Evolutionary conservation across 2,797 vertebrate genomes (phyloP), one percentile per base, ranked within the genome.

Genomic region (Helostoma temminkii): DNA sequence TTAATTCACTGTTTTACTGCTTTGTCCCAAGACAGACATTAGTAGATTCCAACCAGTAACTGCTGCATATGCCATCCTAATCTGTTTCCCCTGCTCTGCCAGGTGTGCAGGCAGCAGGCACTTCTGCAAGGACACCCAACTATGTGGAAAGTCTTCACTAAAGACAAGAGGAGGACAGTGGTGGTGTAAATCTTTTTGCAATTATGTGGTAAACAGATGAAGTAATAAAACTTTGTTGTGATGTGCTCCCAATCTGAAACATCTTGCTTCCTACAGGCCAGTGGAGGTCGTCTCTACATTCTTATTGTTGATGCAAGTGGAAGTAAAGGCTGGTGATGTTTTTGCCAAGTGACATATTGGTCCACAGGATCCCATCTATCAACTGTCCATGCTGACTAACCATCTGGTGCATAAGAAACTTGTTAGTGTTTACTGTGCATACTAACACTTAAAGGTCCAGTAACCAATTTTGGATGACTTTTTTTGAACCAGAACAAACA

Each of bases 31-130:
- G 81, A 86, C 74, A 67, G 62, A 79, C 80, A 81, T 91, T 90
- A 82, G 53, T 22, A 41, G 73, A 82, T 67, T 42, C 76, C 66
- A 46, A 85, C 81, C 78, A 76, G 77, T 85, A 84, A 82, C 67
- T 66, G 81, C 87, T 87, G 83, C 88, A 88, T 88, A 91, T 90
- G 90, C 83, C 88, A 22, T 47, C 63, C 69, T 90, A 90, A 92
- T 91, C 88, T 87, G 89, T 86, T 88, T 61, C 61, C 71, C 74
- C 83, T 81, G 71, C 82, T 89, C 87, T 86, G 87, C 88, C 90
- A 91, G 89, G 88, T 92, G 91, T 87, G 78, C 36, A 37, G 76
- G 76, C 85, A 87, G 84, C 85, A 80, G 77, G 79, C 76, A 64
- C 62, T 79, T 78, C 71, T 79, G 74, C 83, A 90, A 90, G 85